Evolutionary conservation across 2,113 vertebrate genomes (phyloP).

Genomic region (Ifrita kowaldi): DNA sequence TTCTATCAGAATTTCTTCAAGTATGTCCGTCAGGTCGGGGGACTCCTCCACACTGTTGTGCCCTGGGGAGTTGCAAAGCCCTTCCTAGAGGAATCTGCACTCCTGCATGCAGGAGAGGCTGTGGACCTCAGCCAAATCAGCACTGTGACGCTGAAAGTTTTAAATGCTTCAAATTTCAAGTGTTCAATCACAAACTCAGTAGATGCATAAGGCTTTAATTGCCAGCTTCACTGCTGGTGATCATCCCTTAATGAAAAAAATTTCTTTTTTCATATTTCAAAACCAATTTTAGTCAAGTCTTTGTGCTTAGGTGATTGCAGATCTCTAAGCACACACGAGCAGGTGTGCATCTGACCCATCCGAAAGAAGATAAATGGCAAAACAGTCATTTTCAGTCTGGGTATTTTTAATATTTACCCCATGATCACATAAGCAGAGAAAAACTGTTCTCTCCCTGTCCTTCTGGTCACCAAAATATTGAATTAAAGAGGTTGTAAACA

Average conservation of each 20-base stretch:
- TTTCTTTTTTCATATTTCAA: background rate
- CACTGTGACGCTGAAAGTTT: background rate
- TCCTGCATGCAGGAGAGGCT: background rate
- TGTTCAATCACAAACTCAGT: background rate
- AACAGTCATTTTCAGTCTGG: background rate
- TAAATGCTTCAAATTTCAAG: background rate
- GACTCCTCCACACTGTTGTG: background rate
- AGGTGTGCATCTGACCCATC: background rate
- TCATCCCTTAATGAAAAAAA: background rate
- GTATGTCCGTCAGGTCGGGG: background rate
- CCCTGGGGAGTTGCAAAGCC: background rate
- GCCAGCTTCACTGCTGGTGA: background rate
- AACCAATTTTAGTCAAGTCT: background rate
- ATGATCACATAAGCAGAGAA: background rate
- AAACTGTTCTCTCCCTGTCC: background rate
- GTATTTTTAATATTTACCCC: background rate
- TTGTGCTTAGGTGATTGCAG: background rate
- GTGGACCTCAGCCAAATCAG: background rate
- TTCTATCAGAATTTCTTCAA: background rate
- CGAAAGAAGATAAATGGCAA: background rate
- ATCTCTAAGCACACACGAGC: background rate
- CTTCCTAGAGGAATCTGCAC: background rate
- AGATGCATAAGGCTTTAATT: background rate
- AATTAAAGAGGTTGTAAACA: background rate
- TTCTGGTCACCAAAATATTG: constrained; percentile 12